phyloP scores from a whole-genome alignment of 2,797 vertebrate genomes.

The Stomatorhinus walkeri region DNA sequence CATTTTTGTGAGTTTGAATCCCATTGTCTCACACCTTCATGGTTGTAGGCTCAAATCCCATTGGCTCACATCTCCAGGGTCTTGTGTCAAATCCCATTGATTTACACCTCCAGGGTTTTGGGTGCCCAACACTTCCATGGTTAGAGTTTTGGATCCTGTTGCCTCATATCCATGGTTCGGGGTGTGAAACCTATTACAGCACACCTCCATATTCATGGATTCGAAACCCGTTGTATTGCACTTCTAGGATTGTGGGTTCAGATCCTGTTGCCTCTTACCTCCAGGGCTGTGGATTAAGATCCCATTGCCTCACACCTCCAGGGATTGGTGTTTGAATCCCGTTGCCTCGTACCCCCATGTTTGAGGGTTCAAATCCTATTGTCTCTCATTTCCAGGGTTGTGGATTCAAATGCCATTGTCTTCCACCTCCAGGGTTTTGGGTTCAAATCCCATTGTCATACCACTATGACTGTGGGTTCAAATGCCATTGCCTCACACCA shows the following conservation, averaged over 20 bases:
- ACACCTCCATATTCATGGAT: neutral
- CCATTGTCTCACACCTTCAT: neutral
- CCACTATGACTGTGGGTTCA: neutral
- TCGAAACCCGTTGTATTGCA: neutral
- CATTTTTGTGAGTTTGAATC: neutral
- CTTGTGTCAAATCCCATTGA: neutral
- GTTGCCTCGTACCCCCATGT: neutral
- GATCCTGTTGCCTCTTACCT: too few relatives aligned
- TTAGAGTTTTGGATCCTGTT: neutral
- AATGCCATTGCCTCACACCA: neutral
- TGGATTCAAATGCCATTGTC: neutral
- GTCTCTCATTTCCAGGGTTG: neutral
- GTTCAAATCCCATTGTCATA: neutral
- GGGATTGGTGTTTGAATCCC: neutral
- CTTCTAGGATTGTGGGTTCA: neutral
- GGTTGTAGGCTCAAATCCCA: neutral
- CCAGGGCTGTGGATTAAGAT: neutral
- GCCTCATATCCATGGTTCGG: neutral
- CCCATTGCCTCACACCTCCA: neutral
- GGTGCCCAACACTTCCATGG: neutral
- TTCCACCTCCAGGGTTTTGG: neutral
- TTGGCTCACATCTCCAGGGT: neutral
- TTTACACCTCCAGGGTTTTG: neutral
- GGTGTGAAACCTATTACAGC: neutral
- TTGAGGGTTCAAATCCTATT: neutral